Evolutionary conservation across 2,888 invertebrate species (phyloP).

Genomic region (Leptura quadrifasciata): DNA sequence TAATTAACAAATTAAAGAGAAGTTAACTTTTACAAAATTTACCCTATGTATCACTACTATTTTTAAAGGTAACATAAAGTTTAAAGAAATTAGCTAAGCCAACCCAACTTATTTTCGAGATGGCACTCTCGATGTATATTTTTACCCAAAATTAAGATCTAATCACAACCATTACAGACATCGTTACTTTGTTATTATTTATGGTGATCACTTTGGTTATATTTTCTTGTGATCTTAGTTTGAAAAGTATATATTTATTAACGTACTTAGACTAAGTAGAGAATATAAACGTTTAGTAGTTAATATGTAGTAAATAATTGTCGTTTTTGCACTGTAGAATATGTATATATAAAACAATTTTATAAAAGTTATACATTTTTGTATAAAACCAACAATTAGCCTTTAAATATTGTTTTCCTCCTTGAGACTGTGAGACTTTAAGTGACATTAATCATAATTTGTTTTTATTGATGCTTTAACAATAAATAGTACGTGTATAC

Average conservation of each 20-base stretch:
- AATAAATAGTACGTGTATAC: conserved; percentile 11
- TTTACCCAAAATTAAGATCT: neutral
- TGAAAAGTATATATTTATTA: conserved; percentile 39
- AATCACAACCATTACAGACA: neutral
- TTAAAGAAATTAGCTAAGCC: too few species aligned
- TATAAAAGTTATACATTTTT: conserved; percentile 16
- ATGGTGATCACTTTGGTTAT: conserved; percentile 39
- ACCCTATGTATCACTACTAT: too few species aligned
- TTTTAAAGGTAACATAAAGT: too few species aligned
- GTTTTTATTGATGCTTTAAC: conserved; percentile 18
- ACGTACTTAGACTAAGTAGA: conserved; percentile 16
- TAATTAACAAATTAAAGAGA: too few species aligned
- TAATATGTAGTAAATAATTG: conserved; percentile 39
- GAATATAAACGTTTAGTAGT: conserved; percentile 30
- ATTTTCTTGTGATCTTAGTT: conserved; percentile 37
- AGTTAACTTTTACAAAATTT: too few species aligned
- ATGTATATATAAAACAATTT: conserved; percentile 32
- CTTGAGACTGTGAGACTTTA: conserved; percentile 30
- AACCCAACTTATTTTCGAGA: too few species aligned
- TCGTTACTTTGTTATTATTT: conserved; percentile 5
- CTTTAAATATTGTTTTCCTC: conserved; percentile 15
- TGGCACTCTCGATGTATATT: too few species aligned
- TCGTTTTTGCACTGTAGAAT: conserved; percentile 37
- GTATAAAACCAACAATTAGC: conserved; percentile 10
- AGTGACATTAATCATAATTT: neutral